A percentile compares a stretch with the other conserved stretches of the same genome.
Evolutionary conservation across 2,797 vertebrate genomes (phyloP).

Genomic region (Notoglanidium macrostoma): DNA sequence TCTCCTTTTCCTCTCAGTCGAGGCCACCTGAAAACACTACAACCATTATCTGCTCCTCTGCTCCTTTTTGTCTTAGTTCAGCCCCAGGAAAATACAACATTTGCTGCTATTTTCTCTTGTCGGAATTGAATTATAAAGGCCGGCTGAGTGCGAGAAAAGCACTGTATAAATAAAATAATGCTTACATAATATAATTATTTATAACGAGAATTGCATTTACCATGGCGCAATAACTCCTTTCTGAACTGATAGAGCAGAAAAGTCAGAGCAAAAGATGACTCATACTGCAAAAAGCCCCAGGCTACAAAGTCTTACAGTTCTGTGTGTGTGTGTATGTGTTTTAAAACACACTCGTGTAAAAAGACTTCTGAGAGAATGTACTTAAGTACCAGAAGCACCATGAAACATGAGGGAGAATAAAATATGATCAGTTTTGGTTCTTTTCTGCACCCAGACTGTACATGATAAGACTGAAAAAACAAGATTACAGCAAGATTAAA

Average conservation of each 20-base stretch:
- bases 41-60: not conserved
- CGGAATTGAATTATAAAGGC: not conserved
- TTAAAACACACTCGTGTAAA: not conserved
- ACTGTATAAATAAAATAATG: not conserved
- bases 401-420: not conserved
- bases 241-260: not conserved
- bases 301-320: not conserved
- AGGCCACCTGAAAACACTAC: not conserved
- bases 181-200: not conserved
- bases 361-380: slow-evolving; percentile 9
- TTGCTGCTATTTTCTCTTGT: not conserved
- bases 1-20: not conserved
- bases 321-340: not conserved
- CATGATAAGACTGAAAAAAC: not conserved
- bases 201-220: not conserved
- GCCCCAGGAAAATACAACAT: not conserved
- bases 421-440: not conserved
- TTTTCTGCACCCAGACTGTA: not conserved
- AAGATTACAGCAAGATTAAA: not conserved
- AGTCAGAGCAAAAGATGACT: not conserved
- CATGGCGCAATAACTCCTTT: not conserved
- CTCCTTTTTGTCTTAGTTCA: not conserved
- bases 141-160: not conserved
- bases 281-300: slow-evolving; percentile 4
- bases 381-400: not conserved